Percentiles rank a stretch among this genome's conserved stretches.
Evolutionary conservation across 2,888 invertebrate species (phyloP).

Genomic region (Trachelus troglodyta): DNA sequence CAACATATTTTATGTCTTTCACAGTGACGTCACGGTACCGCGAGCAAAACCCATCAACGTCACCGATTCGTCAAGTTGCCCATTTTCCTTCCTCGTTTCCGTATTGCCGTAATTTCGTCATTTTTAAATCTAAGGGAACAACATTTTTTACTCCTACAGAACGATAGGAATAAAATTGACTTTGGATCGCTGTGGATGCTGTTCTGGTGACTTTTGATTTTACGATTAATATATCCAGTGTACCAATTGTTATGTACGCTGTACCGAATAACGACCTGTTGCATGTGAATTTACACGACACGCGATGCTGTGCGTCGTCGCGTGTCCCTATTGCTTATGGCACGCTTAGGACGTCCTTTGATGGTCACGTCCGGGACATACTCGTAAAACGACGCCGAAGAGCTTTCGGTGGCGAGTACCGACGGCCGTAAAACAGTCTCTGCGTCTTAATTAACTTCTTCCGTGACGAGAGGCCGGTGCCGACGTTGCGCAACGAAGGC

Average conservation of each 20-base stretch:
- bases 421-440: not conserved
- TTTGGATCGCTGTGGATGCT: no score
- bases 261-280: not conserved
- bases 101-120: no score
- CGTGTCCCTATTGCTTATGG: not conserved
- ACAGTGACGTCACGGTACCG: not conserved
- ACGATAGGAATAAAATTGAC: fast-evolving
- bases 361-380: not conserved
- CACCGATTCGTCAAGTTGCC: not conserved
- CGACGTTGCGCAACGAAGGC: not conserved
- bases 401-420: not conserved
- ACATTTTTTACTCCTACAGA: fast-evolving
- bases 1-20: not conserved
- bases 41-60: not conserved
- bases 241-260: not conserved
- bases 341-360: not conserved
- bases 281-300: not conserved
- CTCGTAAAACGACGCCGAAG: not conserved
- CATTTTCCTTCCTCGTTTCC: not conserved
- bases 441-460: not conserved
- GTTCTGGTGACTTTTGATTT: not conserved
- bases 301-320: not conserved
- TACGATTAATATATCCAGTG: not conserved
- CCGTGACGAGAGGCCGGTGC: not conserved
- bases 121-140: not conserved